These are phyloP conservation scores for Coenonympha glycerion DNA, from an alignment of 2,888 invertebrate genomes.

Conservation along the genomic window DNA sequence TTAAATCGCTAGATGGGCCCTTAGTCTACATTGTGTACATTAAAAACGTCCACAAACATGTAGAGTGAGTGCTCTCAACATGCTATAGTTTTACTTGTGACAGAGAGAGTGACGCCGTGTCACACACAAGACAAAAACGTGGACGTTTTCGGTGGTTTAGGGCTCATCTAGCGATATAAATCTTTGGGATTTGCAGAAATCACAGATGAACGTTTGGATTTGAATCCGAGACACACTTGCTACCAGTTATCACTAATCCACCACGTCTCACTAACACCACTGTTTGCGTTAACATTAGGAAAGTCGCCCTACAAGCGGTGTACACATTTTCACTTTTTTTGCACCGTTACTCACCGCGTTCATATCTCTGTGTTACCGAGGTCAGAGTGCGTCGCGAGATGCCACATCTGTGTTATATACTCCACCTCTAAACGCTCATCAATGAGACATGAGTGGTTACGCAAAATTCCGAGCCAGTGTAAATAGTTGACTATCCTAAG, in stretches of 20 bases:
- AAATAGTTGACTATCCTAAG: slow-evolving; percentile 10
- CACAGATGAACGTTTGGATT: not conserved
- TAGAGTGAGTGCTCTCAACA: too few species aligned
- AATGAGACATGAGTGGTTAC: slow-evolving; percentile 34
- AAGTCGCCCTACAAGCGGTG: slow-evolving; percentile 28
- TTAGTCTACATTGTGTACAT: too few species aligned
- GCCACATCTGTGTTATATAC: slow-evolving; percentile 53
- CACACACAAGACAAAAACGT: too few species aligned
- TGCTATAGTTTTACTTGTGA: too few species aligned
- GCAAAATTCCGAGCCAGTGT: slow-evolving; percentile 32
- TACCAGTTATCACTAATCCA: not conserved
- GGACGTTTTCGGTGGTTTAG: too few species aligned
- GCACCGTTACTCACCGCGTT: slow-evolving; percentile 59
- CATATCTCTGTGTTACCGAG: slow-evolving; percentile 52
- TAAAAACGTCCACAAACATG: too few species aligned
- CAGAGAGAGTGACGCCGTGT: too few species aligned
- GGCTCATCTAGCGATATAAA: too few species aligned
- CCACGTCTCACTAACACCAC: not conserved
- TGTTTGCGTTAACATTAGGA: slow-evolving; percentile 28
- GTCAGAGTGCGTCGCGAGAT: slow-evolving; percentile 46
- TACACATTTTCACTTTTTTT: slow-evolving; percentile 36
- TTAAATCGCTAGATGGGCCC: too few species aligned
- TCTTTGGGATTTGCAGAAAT: too few species aligned
- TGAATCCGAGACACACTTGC: not conserved
- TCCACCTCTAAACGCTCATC: slow-evolving; percentile 46